phyloP scores from a whole-genome alignment of 2,888 invertebrate species.

The Scaptomyza flava region DNA sequence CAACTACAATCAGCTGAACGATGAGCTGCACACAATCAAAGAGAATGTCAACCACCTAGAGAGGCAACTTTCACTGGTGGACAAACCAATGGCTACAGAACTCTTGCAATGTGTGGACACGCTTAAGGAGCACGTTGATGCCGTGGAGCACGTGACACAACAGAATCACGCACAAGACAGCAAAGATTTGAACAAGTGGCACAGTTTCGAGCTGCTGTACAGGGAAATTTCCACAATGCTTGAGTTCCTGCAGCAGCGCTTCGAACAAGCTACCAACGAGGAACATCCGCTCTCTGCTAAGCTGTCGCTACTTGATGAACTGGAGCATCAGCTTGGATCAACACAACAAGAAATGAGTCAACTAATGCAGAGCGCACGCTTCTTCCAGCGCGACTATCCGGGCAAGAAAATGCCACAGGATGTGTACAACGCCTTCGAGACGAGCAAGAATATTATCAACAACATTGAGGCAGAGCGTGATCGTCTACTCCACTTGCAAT shows the following conservation, averaged over 20 bases:
- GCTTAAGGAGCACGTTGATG: constrained; percentile 88
- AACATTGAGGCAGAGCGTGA: constrained; percentile 90
- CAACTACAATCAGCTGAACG: constrained; percentile 87
- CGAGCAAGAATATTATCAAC: constrained; percentile 89
- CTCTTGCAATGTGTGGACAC: constrained; percentile 87
- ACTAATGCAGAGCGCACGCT: constrained; percentile 87
- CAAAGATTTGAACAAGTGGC: constrained; percentile 89
- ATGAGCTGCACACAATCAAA: constrained; percentile 88
- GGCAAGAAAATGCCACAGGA: constrained; percentile 88
- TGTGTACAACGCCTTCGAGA: constrained; percentile 88
- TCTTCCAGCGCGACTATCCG: constrained; percentile 89
- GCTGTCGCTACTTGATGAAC: constrained; percentile 88
- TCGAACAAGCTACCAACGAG: constrained; percentile 79
- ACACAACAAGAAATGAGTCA: constrained; percentile 87
- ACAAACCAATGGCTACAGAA: constrained; percentile 82
- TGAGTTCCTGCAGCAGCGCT: constrained; percentile 78
- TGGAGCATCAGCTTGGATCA: constrained; percentile 88
- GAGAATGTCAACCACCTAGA: constrained; percentile 88
- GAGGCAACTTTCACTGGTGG: constrained; percentile 85
- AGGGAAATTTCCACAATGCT: constrained; percentile 83
- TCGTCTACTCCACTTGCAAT: constrained; percentile 89
- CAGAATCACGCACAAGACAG: constrained; percentile 86
- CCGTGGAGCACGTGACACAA: constrained; percentile 88
- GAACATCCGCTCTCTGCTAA: constrained; percentile 89
- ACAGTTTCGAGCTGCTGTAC: constrained; percentile 88